Base-by-base conservation (phyloP, 1,140 invertebrate genomes). In the Sinella curviseta region DNA sequence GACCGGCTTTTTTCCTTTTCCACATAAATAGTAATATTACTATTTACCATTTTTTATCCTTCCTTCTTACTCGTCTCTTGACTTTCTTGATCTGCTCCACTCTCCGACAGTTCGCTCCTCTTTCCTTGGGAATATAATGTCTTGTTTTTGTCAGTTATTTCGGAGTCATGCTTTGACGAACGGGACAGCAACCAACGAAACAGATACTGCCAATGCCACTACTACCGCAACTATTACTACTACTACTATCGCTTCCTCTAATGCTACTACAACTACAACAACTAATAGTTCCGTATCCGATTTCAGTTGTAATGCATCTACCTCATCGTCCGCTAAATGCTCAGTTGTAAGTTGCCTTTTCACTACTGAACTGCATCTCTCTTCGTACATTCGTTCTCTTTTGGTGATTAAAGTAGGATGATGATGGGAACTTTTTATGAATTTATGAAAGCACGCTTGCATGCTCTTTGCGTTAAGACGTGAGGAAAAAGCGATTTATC, bases 281-380 rank as follows among this genome's bases (percentile, higher is more conserved):
- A 70, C 65, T 70, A 33, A 70, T 33, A 70, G 65, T 70, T 70
- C 65, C 65, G 65, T 70, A 70, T 70, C 65, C 65, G 65, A 70
- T 70, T 30, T 70, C 65, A 70, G 65, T 31, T 70, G 65, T 33
- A 33, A 70, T 17, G 65, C 65, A 70, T 70, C 65, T 70, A 30
- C 26, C 26, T 70, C 65, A 70, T 70, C 65, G 8, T 70, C 65
- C 4, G 8, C 65, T 31, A 33, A 70, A 3, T 70, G 28, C 31
- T 8, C 26, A 31, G 26, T 33, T 70, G 65, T 65, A 65, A 65
- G 57, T 65, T n/a, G n/a, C n/a, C n/a, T n/a, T 65, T 65, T 4
- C 8, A 65, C 39, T 48, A 20, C 39, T n/a, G 20, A 48, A 48
- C 26, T n/a, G 57, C 16, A 16, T 65, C 57, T 65, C 24, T 26